Percentiles rank a stretch among this genome's conserved stretches.
phyloP scores from a whole-genome alignment of 2,797 vertebrate genomes.

The Anabas testudineus region DNA sequence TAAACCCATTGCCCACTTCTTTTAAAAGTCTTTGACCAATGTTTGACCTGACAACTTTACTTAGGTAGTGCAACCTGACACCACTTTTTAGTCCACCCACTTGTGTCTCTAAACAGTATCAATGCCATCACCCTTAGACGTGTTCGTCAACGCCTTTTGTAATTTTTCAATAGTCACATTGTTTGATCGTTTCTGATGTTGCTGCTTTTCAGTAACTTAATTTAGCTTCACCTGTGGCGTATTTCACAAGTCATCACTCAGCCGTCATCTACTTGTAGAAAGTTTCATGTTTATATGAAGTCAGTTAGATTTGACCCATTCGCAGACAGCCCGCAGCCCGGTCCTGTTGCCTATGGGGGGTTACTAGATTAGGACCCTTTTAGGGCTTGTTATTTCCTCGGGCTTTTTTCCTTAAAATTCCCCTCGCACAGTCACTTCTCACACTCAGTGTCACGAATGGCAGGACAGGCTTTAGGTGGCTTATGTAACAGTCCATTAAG shows the following conservation, averaged over 20 bases:
- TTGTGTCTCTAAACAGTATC: background rate
- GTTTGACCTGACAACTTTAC: conserved; percentile 52
- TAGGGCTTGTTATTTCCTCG: conserved; percentile 68
- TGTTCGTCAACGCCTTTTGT: background rate
- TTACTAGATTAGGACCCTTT: conserved; percentile 65
- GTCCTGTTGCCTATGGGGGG: background rate
- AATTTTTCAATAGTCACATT: background rate
- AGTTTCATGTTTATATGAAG: conserved; percentile 27
- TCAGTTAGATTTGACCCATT: conserved; percentile 43
- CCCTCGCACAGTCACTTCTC: conserved; percentile 53
- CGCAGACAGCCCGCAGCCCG: background rate
- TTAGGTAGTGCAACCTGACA: background rate
- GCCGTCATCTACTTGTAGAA: conserved; percentile 22
- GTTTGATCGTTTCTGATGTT: conserved; percentile 6
- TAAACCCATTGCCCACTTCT: conserved; percentile 33
- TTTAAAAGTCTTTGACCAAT: conserved; percentile 44
- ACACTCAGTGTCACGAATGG: conserved; percentile 65
- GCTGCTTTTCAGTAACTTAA: conserved; percentile 5
- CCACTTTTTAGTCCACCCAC: background rate
- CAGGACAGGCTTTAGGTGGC: conserved; percentile 67
- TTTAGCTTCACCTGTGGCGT: conserved; percentile 2
- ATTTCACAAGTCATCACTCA: conserved; percentile 19
- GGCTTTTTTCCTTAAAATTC: conserved; percentile 60
- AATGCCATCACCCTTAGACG: background rate
- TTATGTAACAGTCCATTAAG: conserved; percentile 80